These are phyloP conservation scores for Eidolon dupreanum DNA, from an alignment of 2,797 vertebrate genomes.

Conservation along the genomic window DNA sequence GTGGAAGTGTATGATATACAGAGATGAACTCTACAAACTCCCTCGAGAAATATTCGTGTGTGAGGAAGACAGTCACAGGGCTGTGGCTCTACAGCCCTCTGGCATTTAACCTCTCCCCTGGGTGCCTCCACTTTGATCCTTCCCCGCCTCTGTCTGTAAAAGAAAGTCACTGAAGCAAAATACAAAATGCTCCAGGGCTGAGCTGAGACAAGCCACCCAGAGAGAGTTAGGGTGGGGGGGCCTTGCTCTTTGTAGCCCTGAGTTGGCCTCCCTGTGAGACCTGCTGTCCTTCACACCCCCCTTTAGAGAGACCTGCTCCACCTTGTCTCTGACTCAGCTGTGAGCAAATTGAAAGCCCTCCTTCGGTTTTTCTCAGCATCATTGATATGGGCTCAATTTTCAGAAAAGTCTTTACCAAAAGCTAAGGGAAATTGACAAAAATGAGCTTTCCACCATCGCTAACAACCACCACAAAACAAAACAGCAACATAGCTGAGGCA, in stretches of 20 bases:
- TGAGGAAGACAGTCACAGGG: not conserved
- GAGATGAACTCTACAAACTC: not conserved
- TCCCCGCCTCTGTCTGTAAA: not conserved
- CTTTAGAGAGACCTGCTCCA: no score
- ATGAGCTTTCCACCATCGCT: not conserved
- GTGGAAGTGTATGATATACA: not conserved
- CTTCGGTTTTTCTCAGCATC: not conserved
- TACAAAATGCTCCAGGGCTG: not conserved
- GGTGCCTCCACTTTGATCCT: constrained; percentile 44
- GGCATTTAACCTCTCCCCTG: constrained; percentile 47
- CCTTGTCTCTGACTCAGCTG: not conserved
- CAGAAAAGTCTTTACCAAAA: constrained; percentile 15
- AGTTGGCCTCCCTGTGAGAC: not conserved
- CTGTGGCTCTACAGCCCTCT: not conserved
- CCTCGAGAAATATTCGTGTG: not conserved
- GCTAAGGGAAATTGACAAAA: not conserved
- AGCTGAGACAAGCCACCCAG: not conserved
- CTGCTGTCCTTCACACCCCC: not conserved
- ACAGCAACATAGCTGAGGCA: not conserved
- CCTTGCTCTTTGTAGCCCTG: not conserved
- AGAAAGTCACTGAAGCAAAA: constrained; percentile 25
- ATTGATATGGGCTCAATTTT: not conserved
- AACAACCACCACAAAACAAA: not conserved
- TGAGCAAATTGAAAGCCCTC: constrained; percentile 3
- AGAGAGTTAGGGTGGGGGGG: not conserved